Evolutionary conservation across 1,140 invertebrate genomes (phyloP), one percentile per base, ranked within the genome.

Genomic region (Brachionus paranguensis): DNA sequence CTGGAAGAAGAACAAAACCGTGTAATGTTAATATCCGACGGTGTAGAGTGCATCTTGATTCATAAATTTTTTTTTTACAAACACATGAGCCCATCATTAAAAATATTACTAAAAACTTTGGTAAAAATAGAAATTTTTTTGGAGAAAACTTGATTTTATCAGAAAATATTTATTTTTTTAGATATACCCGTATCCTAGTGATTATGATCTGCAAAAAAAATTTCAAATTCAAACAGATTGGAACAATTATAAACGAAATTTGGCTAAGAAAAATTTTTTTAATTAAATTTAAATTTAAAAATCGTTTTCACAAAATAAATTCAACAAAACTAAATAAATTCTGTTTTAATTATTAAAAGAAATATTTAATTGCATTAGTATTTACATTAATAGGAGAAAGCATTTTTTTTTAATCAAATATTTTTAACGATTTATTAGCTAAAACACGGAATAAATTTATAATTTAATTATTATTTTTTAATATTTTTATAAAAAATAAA

Each of bases 1-100:
- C 29, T 78, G 7, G 76, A 78, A 60, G 76, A 78, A 78, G 43
- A 76, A 24, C 20, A 50, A 50, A 76, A 76, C 43, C 41, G 27
- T 12, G 17, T 45, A 0, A 50, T 76, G 27, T 84, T 88, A 86
- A 87, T 89, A 7, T 88, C 87, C 24, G 85, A 86, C 14, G 88
- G 88, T 27, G 87, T 87, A 0, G 88, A 89, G 84, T 88, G 87
- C n/a, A 86, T 89, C 45, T 87, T 88, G 86, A 55, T 89, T 17
- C 85, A 85, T 14, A 88, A 88, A 72, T 85, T 85, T 17, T 88
- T 88, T 78, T 88, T 88, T 78, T 33, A 84, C 5, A 86, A 86
- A 55, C 85, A 88, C 70, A 86, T 87, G 64, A 87, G 85, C 29
- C 86, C 88, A 20, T 24, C 74, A 7, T 86, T 87, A 7, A 87